Percentiles rank a stretch among this genome's conserved stretches.
phyloP scores from a whole-genome alignment of 2,797 vertebrate genomes.

The Cirrhinus molitorella region DNA sequence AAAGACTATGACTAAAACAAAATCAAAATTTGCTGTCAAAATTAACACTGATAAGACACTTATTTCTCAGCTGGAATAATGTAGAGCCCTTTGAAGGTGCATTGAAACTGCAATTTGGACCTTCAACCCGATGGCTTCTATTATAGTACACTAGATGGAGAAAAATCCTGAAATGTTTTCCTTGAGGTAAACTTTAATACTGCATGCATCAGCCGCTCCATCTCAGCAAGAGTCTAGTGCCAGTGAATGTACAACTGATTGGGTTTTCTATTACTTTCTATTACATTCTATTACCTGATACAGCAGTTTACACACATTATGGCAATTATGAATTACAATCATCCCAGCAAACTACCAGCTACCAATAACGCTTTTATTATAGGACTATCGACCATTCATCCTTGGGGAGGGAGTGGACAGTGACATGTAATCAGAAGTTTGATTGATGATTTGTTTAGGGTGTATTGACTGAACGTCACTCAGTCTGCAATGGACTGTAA shows the following conservation, averaged over 20 bases:
- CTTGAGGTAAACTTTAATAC: not conserved
- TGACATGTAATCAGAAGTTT: conserved; percentile 59
- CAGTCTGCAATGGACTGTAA: conserved; percentile 53
- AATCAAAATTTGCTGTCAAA: too few species aligned
- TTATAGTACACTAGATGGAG: too few species aligned
- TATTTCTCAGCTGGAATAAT: too few species aligned
- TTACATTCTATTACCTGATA: conserved; percentile 44
- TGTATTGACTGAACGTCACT: conserved; percentile 59
- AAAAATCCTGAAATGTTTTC: too few species aligned
- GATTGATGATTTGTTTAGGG: conserved; percentile 59
- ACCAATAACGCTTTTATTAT: conserved; percentile 59
- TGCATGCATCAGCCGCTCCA: not conserved
- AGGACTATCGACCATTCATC: conserved; percentile 55
- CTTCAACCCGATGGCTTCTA: too few species aligned
- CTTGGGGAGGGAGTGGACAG: conserved; percentile 53
- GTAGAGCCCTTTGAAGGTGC: too few species aligned
- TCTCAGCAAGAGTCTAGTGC: conserved; percentile 14
- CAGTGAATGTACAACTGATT: conserved; percentile 41
- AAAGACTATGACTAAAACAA: too few species aligned
- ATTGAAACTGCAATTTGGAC: too few species aligned
- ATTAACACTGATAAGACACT: too few species aligned
- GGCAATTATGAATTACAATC: conserved; percentile 62
- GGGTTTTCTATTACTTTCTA: conserved; percentile 54
- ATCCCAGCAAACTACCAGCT: conserved; percentile 50
- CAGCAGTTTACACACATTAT: conserved; percentile 56